Conservation (phyloP, 2,888 invertebrate genomes). For the Entomobrya proxima region DNA sequence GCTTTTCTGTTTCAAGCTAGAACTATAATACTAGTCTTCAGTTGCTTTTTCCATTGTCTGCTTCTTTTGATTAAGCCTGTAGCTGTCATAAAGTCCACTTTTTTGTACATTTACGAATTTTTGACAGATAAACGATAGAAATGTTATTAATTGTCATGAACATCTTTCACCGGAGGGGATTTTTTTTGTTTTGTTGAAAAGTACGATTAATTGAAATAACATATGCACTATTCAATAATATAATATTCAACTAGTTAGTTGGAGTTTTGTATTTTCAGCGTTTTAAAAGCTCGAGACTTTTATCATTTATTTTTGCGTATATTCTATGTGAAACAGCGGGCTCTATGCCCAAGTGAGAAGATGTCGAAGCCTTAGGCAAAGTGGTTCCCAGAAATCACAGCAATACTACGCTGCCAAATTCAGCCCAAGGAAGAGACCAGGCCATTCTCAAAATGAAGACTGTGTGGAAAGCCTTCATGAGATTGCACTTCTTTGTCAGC, state of each 20-base stretch:
- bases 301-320: neutral
- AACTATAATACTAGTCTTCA: neutral
- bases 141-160: slow-evolving; percentile 9
- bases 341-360: slow-evolving; percentile 81
- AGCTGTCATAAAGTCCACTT: too few species aligned
- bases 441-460: slow-evolving; percentile 78
- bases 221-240: too few species aligned
- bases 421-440: slow-evolving; percentile 80
- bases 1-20: slow-evolving; percentile 28
- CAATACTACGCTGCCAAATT: slow-evolving; percentile 80
- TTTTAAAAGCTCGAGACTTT: neutral
- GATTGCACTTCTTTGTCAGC: slow-evolving; percentile 80
- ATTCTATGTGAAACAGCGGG: slow-evolving; percentile 78
- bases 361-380: slow-evolving; percentile 78
- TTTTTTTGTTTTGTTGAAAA: neutral
- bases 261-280: too few species aligned
- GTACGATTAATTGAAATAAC: neutral
- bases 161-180: neutral
- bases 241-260: too few species aligned
- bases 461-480: slow-evolving; percentile 80
- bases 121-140: neutral
- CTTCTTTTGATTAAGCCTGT: too few species aligned
- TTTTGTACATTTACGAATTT: neutral
- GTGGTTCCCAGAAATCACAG: slow-evolving; percentile 69
- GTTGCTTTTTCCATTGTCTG: too few species aligned